Conservation (phyloP, 2,113 vertebrate genomes). For the Leucoraja erinaceus region DNA sequence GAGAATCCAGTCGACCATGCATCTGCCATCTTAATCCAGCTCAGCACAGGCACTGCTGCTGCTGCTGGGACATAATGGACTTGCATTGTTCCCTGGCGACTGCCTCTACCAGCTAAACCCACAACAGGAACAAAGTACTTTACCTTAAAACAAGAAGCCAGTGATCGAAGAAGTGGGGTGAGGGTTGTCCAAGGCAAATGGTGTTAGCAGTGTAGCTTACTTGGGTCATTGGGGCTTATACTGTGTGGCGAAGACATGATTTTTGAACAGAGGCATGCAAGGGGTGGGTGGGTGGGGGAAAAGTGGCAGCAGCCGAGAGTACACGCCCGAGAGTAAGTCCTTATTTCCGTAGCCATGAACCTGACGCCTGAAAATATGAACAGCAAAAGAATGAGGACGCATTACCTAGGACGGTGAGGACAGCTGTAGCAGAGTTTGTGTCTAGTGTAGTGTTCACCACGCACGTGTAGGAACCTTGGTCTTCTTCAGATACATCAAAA, state of each 20-base stretch:
- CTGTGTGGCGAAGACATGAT: background rate
- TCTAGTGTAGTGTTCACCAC: constrained; percentile 87
- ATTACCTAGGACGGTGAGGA: constrained; percentile 88
- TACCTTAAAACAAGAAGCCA: background rate
- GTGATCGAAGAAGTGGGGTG: too few species aligned
- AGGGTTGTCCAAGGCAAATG: background rate
- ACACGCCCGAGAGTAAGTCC: background rate
- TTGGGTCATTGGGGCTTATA: background rate
- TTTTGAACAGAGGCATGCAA: background rate
- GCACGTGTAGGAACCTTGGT: constrained; percentile 83
- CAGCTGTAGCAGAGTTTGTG: constrained; percentile 78
- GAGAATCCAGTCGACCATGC: background rate
- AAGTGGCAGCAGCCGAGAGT: too few species aligned
- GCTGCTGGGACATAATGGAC: background rate
- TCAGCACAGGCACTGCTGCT: background rate
- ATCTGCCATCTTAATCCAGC: background rate
- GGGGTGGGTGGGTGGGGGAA: too few species aligned
- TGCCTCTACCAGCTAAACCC: background rate
- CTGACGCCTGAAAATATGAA: background rate
- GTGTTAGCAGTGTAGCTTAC: background rate
- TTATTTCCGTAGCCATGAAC: too few species aligned
- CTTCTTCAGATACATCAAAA: constrained; percentile 69
- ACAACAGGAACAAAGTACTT: background rate
- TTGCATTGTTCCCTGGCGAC: background rate
- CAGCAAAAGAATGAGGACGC: constrained; percentile 19